phyloP scores from a whole-genome alignment of 2,797 vertebrate genomes.

The Ceryle rudis region DNA sequence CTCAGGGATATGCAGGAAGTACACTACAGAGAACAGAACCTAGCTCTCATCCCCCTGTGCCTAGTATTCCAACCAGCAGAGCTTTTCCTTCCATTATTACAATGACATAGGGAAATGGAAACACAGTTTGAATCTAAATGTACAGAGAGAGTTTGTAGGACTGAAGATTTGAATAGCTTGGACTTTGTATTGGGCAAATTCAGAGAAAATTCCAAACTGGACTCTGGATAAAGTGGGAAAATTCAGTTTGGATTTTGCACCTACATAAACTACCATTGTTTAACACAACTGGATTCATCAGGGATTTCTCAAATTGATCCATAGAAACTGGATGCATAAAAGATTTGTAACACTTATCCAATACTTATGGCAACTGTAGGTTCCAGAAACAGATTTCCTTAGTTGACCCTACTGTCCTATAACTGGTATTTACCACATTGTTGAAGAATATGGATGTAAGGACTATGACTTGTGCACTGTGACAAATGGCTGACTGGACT shows the following conservation, averaged over 20 bases:
- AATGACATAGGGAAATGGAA: neutral
- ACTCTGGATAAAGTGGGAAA: neutral
- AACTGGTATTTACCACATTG: neutral
- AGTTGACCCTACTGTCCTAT: neutral
- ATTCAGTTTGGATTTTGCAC: neutral
- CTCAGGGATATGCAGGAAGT: neutral
- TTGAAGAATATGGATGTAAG: neutral
- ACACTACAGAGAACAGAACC: neutral
- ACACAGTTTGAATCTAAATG: neutral
- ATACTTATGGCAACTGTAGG: neutral
- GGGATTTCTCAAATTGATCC: neutral
- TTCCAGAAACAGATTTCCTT: neutral
- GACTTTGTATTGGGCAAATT: neutral
- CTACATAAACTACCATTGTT: neutral
- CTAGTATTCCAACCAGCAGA: neutral
- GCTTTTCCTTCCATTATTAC: neutral
- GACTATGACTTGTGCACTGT: neutral
- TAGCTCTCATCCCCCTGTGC: fast-evolving
- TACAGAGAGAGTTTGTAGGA: neutral
- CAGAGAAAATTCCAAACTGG: neutral
- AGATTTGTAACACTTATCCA: neutral
- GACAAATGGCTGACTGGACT: neutral
- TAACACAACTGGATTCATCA: neutral
- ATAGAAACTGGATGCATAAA: neutral
- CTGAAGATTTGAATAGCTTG: neutral